phyloP scores from a whole-genome alignment of 2,113 vertebrate genomes.

The Glareola pratincola region DNA sequence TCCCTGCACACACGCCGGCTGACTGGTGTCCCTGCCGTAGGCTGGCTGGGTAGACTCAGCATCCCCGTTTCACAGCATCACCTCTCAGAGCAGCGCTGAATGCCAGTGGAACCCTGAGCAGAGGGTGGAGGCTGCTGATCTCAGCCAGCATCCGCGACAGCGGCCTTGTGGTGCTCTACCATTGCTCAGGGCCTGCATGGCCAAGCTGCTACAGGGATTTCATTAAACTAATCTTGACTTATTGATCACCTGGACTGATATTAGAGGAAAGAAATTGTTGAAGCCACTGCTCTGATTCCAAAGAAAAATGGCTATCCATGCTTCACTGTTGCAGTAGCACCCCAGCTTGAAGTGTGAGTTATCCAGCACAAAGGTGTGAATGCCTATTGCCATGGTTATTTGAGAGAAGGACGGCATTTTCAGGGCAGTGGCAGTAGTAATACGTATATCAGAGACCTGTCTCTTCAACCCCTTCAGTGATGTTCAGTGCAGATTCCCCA shows the following conservation, averaged over 20 bases:
- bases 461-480: not conserved
- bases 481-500: fast-evolving
- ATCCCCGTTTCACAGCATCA: not conserved
- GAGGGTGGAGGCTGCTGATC: not conserved
- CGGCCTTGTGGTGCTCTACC: not conserved
- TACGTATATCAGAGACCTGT: not conserved
- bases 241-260: not conserved
- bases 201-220: not conserved
- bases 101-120: not conserved
- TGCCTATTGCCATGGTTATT: not conserved
- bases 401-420: not conserved
- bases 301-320: not conserved
- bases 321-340: not conserved
- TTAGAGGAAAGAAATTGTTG: not conserved
- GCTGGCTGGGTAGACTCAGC: not conserved
- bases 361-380: not conserved
- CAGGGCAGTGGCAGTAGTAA: not conserved
- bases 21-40: not conserved
- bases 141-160: fast-evolving
- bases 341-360: not conserved
- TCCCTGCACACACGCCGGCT: not conserved
- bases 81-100: not conserved
- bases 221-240: not conserved
- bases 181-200: not conserved
- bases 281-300: not conserved